Conservation (phyloP, 1,140 invertebrate species). For the Euwallacea similis region DNA sequence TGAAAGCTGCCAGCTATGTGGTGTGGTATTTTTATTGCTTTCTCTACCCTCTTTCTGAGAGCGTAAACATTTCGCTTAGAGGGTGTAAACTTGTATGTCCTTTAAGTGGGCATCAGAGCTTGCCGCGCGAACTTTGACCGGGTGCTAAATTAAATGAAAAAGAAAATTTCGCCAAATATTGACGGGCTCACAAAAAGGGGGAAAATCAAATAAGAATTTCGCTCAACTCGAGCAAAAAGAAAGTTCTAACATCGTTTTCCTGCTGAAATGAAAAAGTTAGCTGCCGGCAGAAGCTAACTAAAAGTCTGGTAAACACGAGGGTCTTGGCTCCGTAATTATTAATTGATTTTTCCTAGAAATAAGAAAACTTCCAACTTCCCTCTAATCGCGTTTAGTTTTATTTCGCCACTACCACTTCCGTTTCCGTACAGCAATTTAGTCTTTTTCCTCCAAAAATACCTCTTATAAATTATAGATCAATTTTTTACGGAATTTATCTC, state of each 20-base stretch:
- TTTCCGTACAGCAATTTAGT: neutral
- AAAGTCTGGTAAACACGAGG: slow-evolving; percentile 21
- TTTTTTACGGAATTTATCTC: slow-evolving; percentile 38
- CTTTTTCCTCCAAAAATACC: slow-evolving; percentile 9
- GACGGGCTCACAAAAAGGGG: neutral
- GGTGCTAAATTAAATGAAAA: too few species aligned
- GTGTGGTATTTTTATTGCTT: slow-evolving; percentile 8
- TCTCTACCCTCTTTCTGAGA: too few species aligned
- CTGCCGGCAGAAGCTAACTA: slow-evolving; percentile 14
- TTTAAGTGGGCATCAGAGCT: too few species aligned
- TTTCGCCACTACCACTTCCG: slow-evolving; percentile 1
- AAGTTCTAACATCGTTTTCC: slow-evolving; percentile 18
- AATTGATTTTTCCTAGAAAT: slow-evolving; percentile 21
- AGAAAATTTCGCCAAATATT: too few species aligned
- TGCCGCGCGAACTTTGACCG: too few species aligned
- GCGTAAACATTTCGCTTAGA: too few species aligned
- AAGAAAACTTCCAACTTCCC: slow-evolving; percentile 7
- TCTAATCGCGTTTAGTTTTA: slow-evolving; percentile 4
- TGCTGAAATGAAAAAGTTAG: slow-evolving; percentile 17
- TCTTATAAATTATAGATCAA: slow-evolving; percentile 38
- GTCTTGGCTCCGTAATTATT: slow-evolving; percentile 16
- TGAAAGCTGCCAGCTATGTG: neutral
- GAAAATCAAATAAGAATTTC: slow-evolving; percentile 19
- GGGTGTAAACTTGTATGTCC: too few species aligned
- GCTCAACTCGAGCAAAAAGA: neutral